These are phyloP conservation scores for Xiphophorus maculatus DNA, from an alignment of 2,113 vertebrate genomes.

Conservation along the genomic window DNA sequence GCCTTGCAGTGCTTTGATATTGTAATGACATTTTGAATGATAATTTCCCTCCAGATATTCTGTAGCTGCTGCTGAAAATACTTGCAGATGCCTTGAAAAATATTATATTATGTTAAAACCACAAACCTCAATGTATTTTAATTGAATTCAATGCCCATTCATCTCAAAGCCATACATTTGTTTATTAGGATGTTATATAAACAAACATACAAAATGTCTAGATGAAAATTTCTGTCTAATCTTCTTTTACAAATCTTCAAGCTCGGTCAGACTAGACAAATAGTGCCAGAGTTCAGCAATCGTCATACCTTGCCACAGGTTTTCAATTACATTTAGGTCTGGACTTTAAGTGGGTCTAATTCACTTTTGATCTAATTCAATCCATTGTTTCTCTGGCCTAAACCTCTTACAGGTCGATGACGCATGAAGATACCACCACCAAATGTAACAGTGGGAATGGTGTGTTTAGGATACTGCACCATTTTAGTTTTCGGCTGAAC, in stretches of 20 bases:
- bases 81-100: neutral
- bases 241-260: neutral
- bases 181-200: too few species aligned
- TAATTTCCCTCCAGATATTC: conserved; percentile 26
- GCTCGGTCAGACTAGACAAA: neutral
- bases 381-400: neutral
- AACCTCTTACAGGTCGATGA: neutral
- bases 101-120: too few species aligned
- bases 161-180: neutral
- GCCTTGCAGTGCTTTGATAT: conserved; percentile 12
- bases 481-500: neutral
- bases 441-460: too few species aligned
- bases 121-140: neutral
- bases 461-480: too few species aligned
- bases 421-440: neutral
- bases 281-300: neutral
- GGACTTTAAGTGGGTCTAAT: neutral
- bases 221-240: too few species aligned
- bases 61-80: conserved; percentile 10
- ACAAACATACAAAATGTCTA: too few species aligned
- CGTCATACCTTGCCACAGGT: neutral
- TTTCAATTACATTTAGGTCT: neutral
- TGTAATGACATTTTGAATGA: conserved; percentile 16
- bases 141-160: neutral
- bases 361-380: neutral